Conservation (phyloP, 2,888 invertebrate species). For the Tiliacea citrago region DNA sequence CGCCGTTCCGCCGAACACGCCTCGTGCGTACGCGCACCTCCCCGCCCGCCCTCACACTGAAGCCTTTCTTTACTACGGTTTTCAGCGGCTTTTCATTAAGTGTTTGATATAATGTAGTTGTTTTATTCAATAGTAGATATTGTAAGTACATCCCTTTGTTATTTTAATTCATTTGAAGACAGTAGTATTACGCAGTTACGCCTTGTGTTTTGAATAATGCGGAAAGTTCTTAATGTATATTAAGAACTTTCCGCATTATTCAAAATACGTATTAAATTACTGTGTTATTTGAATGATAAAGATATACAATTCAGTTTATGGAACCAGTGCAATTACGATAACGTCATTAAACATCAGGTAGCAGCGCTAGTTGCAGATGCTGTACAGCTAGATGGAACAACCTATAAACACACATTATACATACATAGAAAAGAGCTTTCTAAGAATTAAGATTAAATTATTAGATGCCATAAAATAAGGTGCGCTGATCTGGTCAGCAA, state of each 20-base stretch:
- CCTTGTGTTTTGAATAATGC: background rate
- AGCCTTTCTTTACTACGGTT: slow-evolving; percentile 80
- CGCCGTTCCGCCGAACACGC: slow-evolving; percentile 77
- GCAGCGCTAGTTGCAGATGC: slow-evolving; percentile 31
- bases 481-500: slow-evolving; percentile 77
- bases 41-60: slow-evolving; percentile 82
- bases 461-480: slow-evolving; percentile 75
- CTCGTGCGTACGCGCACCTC: slow-evolving; percentile 84
- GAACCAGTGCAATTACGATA: slow-evolving; percentile 39
- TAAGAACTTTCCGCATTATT: too few species aligned
- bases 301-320: slow-evolving; percentile 29
- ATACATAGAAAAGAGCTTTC: slow-evolving; percentile 62
- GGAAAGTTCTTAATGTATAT: background rate
- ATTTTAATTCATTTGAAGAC: background rate
- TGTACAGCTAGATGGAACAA: slow-evolving; percentile 48
- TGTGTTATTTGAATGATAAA: slow-evolving; percentile 19
- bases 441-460: slow-evolving; percentile 66
- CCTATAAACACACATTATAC: slow-evolving; percentile 59
- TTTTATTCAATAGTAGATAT: slow-evolving; percentile 3
- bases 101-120: background rate
- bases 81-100: slow-evolving; percentile 59
- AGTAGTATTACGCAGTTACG: background rate
- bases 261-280: slow-evolving; percentile 8
- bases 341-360: slow-evolving; percentile 44
- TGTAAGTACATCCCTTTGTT: background rate